These are phyloP conservation scores for Mugil cephalus DNA, from an alignment of 2,113 vertebrate genomes.

Conservation along the genomic window DNA sequence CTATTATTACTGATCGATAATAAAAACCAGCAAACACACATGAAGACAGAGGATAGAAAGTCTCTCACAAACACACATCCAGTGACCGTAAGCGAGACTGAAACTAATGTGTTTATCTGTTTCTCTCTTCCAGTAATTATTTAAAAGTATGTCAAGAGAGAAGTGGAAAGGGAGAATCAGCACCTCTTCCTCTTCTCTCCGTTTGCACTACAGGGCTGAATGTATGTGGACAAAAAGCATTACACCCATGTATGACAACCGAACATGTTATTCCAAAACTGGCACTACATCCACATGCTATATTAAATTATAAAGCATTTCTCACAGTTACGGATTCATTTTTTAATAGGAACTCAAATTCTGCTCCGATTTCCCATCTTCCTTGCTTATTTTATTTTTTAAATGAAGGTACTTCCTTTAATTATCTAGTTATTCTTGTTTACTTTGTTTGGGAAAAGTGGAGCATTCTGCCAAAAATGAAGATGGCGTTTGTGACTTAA, in stretches of 20 bases:
- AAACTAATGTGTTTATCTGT: conserved; percentile 62
- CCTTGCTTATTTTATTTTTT: too few species aligned
- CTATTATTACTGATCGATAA: background rate
- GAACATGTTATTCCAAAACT: background rate
- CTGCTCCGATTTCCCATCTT: too few species aligned
- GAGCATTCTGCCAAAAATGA: too few species aligned
- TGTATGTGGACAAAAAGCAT: background rate
- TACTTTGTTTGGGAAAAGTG: too few species aligned
- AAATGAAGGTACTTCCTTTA: too few species aligned
- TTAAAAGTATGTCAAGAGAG: conserved; percentile 54
- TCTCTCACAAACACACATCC: background rate
- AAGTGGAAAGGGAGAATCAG: background rate
- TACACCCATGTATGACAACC: background rate
- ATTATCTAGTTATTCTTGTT: too few species aligned
- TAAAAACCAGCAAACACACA: background rate
- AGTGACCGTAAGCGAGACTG: conserved; percentile 57
- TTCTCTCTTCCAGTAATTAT: conserved; percentile 54
- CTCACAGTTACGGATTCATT: too few species aligned
- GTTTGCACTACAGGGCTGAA: background rate
- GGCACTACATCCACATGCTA: too few species aligned
- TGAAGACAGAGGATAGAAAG: background rate
- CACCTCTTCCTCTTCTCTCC: conserved; percentile 2
- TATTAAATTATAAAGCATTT: too few species aligned
- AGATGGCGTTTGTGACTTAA: too few species aligned
- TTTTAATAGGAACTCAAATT: too few species aligned